A percentile compares a stretch with the other conserved stretches of the same genome.
Evolutionary conservation across 2,113 vertebrate species (phyloP).

Genomic region (Macroglossus sobrinus): DNA sequence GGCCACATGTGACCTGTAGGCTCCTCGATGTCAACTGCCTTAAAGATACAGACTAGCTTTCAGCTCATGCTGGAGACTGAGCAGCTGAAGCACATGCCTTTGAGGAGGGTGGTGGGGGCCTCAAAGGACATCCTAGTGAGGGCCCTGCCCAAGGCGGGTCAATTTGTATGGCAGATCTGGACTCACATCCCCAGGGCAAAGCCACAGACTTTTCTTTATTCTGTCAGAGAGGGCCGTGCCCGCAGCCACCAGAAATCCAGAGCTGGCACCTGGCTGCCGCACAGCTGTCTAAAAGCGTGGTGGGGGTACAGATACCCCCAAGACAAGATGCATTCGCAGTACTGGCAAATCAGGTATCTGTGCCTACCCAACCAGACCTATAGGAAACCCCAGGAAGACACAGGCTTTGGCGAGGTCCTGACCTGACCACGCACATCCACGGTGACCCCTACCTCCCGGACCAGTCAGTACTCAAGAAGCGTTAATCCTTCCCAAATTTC

Average conservation of each 20-base stretch:
- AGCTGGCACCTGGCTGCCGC: not conserved
- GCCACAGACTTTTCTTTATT: not conserved
- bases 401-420: not conserved
- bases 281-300: not conserved
- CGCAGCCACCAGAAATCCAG: not conserved
- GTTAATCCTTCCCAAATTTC: not conserved
- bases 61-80: not conserved
- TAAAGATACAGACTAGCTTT: not conserved
- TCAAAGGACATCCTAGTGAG: not conserved
- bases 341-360: not conserved
- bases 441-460: not conserved
- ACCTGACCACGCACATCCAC: not conserved
- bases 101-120: not conserved
- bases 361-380: not conserved
- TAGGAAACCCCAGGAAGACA: not conserved
- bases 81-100: not conserved
- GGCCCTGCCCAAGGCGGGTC: not conserved
- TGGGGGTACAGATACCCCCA: not conserved
- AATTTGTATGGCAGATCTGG: not conserved
- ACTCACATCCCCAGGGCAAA: not conserved
- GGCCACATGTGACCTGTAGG: not conserved
- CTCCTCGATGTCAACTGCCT: not conserved
- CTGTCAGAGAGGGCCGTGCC: no score
- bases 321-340: not conserved
- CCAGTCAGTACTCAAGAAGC: not conserved